These are phyloP conservation scores for Denticeps clupeoides DNA, from an alignment of 2,797 vertebrate species.

Conservation along the genomic window DNA sequence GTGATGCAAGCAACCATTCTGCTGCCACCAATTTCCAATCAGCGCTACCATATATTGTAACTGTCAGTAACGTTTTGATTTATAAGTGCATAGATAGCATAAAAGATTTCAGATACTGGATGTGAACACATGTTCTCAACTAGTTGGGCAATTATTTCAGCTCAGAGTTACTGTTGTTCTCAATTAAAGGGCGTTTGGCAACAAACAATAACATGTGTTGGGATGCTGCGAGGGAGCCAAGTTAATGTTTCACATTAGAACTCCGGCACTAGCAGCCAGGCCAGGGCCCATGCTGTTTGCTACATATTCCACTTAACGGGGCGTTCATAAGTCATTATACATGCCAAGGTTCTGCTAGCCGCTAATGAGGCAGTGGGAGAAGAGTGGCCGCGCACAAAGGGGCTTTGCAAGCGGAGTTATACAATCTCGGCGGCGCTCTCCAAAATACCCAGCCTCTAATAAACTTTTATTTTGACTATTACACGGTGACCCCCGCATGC, in stretches of 20 bases:
- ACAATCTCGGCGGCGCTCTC: conserved; percentile 30
- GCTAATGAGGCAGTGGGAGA: conserved; percentile 52
- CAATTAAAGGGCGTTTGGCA: conserved; percentile 79
- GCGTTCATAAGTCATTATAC: conserved; percentile 75
- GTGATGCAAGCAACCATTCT: no score
- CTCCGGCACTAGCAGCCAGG: conserved; percentile 69
- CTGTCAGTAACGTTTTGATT: no score
- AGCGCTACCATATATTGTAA: no score
- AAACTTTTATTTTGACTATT: conserved; percentile 46
- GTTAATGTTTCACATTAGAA: conserved; percentile 90
- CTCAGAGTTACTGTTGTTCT: conserved; percentile 80
- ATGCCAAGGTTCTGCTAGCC: conserved; percentile 73
- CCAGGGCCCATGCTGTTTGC: conserved; percentile 76
- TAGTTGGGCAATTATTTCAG: conserved; percentile 63
- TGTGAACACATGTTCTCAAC: conserved; percentile 56
- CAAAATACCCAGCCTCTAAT: conserved; percentile 44
- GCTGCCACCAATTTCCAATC: no score
- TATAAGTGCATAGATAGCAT: no score
- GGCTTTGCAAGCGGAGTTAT: conserved; percentile 35
- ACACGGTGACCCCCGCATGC: conserved; percentile 23
- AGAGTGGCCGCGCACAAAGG: conserved; percentile 45
- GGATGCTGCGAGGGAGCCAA: conserved; percentile 78
- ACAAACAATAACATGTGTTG: conserved; percentile 81
- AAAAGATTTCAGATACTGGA: conserved; percentile 42
- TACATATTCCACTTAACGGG: conserved; percentile 68